Conservation (phyloP, 1,140 invertebrate genomes). For the Sitobion miscanthi region DNA sequence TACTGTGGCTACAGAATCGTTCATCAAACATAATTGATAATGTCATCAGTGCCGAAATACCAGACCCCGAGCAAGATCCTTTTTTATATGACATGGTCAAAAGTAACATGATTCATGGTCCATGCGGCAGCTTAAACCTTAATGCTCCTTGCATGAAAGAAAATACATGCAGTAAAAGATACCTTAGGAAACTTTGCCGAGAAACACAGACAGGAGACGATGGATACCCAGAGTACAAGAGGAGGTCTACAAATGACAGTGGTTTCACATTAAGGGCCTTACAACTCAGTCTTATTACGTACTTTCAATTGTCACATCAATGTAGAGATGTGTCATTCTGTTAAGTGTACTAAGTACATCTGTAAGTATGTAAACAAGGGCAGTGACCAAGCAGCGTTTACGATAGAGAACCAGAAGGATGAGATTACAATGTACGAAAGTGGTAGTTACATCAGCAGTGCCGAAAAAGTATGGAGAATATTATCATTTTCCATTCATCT, state of each 20-base stretch:
- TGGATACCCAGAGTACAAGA: conserved; percentile 63
- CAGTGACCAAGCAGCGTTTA: neutral
- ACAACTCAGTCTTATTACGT: too few relatives aligned
- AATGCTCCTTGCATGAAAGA: conserved; percentile 65
- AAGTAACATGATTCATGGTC: conserved; percentile 68
- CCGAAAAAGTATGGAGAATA: too few relatives aligned
- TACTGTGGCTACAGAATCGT: conserved; percentile 63
- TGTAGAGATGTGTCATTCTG: neutral
- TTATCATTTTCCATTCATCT: too few relatives aligned
- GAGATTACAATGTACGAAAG: neutral
- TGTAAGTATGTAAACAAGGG: conserved; percentile 9
- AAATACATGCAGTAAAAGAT: conserved; percentile 64
- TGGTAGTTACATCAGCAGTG: too few relatives aligned
- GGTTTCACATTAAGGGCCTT: conserved; percentile 44
- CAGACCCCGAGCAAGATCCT: conserved; percentile 63
- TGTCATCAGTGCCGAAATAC: conserved; percentile 67
- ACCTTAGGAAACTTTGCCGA: conserved; percentile 60
- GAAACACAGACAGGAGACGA: conserved; percentile 62
- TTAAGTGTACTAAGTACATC: neutral
- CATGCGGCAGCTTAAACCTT: conserved; percentile 64
- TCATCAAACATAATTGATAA: conserved; percentile 64
- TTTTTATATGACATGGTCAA: conserved; percentile 62
- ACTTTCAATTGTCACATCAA: too few relatives aligned
- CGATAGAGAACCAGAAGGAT: neutral
- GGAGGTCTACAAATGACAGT: conserved; percentile 36